Conservation (phyloP, 1,140 invertebrate species). For the Sitobion miscanthi region DNA sequence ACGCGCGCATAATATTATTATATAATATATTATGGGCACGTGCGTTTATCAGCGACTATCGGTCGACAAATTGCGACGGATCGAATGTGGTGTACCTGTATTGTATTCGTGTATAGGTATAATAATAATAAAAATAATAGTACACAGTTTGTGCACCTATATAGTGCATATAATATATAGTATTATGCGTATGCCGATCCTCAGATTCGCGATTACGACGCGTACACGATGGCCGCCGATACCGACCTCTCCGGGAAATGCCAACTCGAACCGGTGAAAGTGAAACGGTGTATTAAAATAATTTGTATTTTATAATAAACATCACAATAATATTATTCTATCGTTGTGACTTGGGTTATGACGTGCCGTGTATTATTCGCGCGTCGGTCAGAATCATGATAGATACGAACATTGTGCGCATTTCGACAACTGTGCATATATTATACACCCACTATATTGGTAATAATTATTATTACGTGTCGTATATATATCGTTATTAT, state of each 20-base stretch:
- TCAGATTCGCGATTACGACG: neutral
- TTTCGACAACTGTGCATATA: neutral
- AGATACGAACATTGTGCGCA: neutral
- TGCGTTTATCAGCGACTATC: neutral
- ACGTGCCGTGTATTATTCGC: neutral
- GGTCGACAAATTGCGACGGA: neutral
- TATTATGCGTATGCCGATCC: neutral
- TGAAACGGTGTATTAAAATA: neutral
- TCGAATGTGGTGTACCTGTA: neutral
- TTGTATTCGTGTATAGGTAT: neutral
- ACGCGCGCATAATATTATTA: neutral
- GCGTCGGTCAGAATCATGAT: neutral
- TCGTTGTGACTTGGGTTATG: neutral
- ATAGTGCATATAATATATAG: neutral
- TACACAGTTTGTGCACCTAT: neutral
- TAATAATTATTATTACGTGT: neutral
- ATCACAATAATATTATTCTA: neutral
- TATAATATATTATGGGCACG: neutral
- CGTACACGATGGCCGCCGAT: neutral
- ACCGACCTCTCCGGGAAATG: neutral
- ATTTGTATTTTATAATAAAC: neutral
- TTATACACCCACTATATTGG: neutral
- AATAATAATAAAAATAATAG: neutral
- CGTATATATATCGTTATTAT: neutral
- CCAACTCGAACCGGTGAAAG: neutral